phyloP scores from a whole-genome alignment of 2,888 invertebrate genomes.

The Onchidella celtica region DNA sequence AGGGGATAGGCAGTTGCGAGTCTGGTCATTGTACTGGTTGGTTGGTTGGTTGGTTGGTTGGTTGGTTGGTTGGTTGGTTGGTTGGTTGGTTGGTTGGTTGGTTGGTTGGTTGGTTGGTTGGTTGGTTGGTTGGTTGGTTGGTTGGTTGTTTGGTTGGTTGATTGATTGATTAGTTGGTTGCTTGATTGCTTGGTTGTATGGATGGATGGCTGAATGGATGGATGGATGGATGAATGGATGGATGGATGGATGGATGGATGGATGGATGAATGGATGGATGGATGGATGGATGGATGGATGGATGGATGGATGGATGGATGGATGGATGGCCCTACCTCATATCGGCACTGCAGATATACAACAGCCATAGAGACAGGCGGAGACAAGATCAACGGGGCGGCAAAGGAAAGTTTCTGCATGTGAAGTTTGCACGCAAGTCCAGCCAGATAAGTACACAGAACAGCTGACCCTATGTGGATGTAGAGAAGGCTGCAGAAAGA shows the following conservation, averaged over 20 bases:
- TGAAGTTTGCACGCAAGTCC: constrained; percentile 82
- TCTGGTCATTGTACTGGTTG: background rate
- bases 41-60: background rate
- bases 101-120: background rate
- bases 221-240: background rate
- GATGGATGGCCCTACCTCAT: constrained; percentile 25
- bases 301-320: background rate
- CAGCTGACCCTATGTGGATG: constrained; percentile 64
- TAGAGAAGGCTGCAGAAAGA: constrained; percentile 69
- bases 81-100: background rate
- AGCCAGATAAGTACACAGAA: constrained; percentile 79
- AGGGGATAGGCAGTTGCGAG: too few relatives aligned
- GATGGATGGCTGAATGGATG: background rate
- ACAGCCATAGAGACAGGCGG: constrained; percentile 73
- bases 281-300: background rate
- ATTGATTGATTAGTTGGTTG: background rate
- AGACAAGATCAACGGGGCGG: constrained; percentile 80
- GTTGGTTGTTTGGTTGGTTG: background rate
- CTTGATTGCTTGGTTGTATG: background rate
- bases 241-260: background rate
- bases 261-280: background rate
- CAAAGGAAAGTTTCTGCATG: constrained; percentile 81
- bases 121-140: background rate
- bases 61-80: background rate
- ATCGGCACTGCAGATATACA: constrained; percentile 68